Percentiles rank a stretch among this genome's conserved stretches.
Conservation (phyloP, 1,140 invertebrate species). For the Lamellibrachia luymesi region DNA sequence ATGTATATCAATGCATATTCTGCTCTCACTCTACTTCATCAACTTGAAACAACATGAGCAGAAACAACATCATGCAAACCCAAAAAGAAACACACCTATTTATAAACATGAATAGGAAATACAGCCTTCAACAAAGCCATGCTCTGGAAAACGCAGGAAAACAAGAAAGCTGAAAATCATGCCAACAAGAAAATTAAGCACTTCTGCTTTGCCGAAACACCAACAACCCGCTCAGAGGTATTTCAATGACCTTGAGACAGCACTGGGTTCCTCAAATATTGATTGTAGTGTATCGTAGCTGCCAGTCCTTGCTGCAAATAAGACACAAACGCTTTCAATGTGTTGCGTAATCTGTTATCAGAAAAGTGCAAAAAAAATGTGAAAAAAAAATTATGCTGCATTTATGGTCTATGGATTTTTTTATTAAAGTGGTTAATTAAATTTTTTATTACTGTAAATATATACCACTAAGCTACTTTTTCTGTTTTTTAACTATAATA, state of each 20-base stretch:
- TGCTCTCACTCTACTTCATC: not conserved
- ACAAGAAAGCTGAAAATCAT: not conserved
- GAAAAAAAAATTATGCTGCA: not conserved
- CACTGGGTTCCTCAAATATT: constrained; percentile 6
- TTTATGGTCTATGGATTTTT: not conserved
- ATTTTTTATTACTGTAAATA: no score
- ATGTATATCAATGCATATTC: not conserved
- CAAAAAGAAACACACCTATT: not conserved
- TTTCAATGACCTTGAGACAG: not conserved
- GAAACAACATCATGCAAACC: constrained; percentile 4
- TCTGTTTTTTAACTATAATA: no score
- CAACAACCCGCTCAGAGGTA: not conserved
- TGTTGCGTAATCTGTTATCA: not conserved
- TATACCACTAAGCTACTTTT: no score
- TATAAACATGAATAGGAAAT: not conserved
- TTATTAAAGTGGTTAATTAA: not conserved
- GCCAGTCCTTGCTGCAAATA: not conserved
- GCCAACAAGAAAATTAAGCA: not conserved
- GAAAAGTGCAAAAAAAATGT: not conserved
- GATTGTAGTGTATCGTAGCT: constrained; percentile 14
- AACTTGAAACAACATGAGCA: not conserved
- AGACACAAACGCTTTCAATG: not conserved
- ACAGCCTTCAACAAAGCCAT: not conserved
- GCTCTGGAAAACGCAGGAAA: not conserved
- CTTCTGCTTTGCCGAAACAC: not conserved